Evolutionary conservation across 2,113 vertebrate species (phyloP), one percentile per base, ranked within the genome.

Genomic region (Xiphophorus hellerii): DNA sequence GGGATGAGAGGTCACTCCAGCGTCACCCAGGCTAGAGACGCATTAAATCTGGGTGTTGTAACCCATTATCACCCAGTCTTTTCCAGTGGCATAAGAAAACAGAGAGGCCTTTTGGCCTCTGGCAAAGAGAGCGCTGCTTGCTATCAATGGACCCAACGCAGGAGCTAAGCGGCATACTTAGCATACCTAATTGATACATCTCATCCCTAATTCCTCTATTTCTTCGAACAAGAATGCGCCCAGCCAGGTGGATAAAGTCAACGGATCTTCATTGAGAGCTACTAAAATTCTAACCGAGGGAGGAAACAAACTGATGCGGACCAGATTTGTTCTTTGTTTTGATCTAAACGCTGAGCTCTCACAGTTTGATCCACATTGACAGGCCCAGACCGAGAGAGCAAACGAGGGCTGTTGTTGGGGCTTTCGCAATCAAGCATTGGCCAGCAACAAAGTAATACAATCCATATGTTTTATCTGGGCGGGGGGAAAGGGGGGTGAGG

Each of bases 41-140:
- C 95, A 94, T 93, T 94, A 95, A 95, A 96, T 96, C 93, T 94
- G 93, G 89, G 89, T 88, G 92, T 96, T 96, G 96, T 96, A 96
- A 95, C 93, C 94, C 94, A 96, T 96, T 97, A 97, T 96, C 95
- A 94, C 94, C 83, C 73, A 37, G 92, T 95, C 93, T 93, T 95
- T 92, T 90, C 88, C 88, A 92, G 87, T 88, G 89, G 90, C 86
- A 91, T 96, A 95, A 77, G 78, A 93, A 91, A 90, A 94, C 92
- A 90, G 87, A 84, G 84, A 77, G 77, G 84, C 81, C 85, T 91
- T 90, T 88, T 77, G 82, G 84, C 86, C 84, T 84, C 77, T 65
- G 84, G 88, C 83, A 81, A 80, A 63, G 83, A 88, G 68, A 81
- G 62, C 80, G 64, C 80, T 66, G 71, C 62, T 72, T 79, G 54